Conservation (phyloP, 2,888 invertebrate species). For the Theodoxus fluviatilis region DNA sequence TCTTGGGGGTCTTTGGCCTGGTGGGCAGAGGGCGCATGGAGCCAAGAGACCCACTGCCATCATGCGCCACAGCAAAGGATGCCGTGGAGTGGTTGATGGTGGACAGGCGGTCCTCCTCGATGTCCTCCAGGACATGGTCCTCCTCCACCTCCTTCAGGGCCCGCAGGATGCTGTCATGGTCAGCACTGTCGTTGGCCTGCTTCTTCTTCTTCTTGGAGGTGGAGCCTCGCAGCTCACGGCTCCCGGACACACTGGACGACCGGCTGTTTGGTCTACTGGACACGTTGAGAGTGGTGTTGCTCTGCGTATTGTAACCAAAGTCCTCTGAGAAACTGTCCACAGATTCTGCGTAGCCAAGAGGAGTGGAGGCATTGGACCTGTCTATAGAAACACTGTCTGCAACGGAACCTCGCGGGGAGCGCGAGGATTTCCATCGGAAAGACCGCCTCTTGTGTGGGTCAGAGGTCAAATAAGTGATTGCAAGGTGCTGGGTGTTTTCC, state of each 20-base stretch:
- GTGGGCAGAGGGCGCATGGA: slow-evolving; percentile 31
- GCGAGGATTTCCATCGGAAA: slow-evolving; percentile 38
- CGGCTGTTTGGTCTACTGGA: slow-evolving; percentile 46
- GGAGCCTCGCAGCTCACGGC: slow-evolving; percentile 32
- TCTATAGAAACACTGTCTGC: slow-evolving; percentile 37
- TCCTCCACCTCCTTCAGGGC: slow-evolving; percentile 52
- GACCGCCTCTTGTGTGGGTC: slow-evolving; percentile 41
- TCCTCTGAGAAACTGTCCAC: slow-evolving; percentile 50
- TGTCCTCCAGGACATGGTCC: slow-evolving; percentile 44
- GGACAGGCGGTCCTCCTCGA: slow-evolving; percentile 40
- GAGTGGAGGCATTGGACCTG: slow-evolving; percentile 51
- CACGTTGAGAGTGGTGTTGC: slow-evolving; percentile 35
- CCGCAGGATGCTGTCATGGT: slow-evolving; percentile 44
- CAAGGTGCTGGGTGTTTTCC: slow-evolving; percentile 60
- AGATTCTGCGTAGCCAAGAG: slow-evolving; percentile 45
- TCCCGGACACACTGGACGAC: slow-evolving; percentile 39
- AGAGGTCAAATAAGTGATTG: slow-evolving; percentile 52
- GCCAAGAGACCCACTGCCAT: slow-evolving; percentile 26
- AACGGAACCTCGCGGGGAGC: slow-evolving; percentile 36
- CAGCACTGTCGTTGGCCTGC: slow-evolving; percentile 42
- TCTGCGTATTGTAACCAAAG: slow-evolving; percentile 44
- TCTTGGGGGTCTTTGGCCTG: slow-evolving; percentile 23
- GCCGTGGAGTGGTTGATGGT: slow-evolving; percentile 17
- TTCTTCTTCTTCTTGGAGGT: slow-evolving; percentile 48
- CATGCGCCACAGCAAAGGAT: not conserved